A percentile compares a stretch with the other conserved stretches of the same genome.
phyloP scores from a whole-genome alignment of 1,140 invertebrate genomes.

The Lamellibrachia luymesi region DNA sequence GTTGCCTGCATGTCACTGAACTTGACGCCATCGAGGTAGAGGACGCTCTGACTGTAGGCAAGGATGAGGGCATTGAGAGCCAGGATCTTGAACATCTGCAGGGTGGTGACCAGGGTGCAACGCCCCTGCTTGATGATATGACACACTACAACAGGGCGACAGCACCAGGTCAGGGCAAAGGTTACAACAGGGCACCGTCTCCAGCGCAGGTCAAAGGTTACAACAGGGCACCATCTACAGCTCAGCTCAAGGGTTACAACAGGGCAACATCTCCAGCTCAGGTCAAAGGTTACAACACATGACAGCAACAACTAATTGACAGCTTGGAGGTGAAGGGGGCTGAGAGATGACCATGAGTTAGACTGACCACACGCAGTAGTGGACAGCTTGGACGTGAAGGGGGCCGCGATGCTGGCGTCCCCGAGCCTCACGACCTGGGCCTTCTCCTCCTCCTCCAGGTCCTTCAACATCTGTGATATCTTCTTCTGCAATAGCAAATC shows the following conservation, averaged over 20 bases:
- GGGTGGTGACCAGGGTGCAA: conserved; percentile 96
- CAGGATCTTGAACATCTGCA: conserved; percentile 99
- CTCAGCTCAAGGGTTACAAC: not conserved
- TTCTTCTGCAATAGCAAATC: conserved; percentile 54
- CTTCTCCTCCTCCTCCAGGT: conserved; percentile 88
- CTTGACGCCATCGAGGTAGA: conserved; percentile 97
- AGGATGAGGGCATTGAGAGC: conserved; percentile 97
- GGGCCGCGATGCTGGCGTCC: conserved; percentile 98
- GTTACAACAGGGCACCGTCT: not conserved
- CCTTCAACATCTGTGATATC: conserved; percentile 78
- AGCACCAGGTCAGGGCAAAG: not conserved
- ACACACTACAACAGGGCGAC: conserved; percentile 71
- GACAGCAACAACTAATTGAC: too few relatives aligned
- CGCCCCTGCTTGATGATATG: conserved; percentile 99
- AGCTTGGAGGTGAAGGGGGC: conserved; percentile 98
- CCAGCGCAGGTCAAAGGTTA: not conserved
- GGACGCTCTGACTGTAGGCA: conserved; percentile 97
- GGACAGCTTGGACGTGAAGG: conserved; percentile 96
- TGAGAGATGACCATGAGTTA: conserved; percentile 63
- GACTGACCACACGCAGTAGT: conserved; percentile 87
- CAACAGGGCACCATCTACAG: not conserved
- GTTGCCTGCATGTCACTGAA: conserved; percentile 97
- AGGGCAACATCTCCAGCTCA: conserved; percentile 47
- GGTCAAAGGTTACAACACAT: conserved; percentile 77
- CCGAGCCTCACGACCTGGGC: conserved; percentile 89